Percentiles rank a stretch among this genome's conserved stretches.
These are phyloP conservation scores for Artibeus lituratus DNA, from an alignment of 2,797 vertebrate species.

Conservation along the genomic window DNA sequence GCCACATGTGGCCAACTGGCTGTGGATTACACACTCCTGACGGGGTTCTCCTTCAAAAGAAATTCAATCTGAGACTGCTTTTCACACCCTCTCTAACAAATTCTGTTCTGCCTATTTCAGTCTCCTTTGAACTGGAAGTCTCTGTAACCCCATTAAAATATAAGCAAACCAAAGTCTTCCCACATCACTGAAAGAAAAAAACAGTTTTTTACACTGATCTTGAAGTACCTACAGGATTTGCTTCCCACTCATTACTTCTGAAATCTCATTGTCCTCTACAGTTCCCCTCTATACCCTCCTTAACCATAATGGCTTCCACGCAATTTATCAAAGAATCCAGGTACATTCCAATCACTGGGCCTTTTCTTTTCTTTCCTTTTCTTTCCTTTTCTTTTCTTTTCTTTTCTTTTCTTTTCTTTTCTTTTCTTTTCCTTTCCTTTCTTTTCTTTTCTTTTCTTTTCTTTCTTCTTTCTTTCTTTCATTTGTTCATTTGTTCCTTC, in stretches of 20 bases:
- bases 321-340: background rate
- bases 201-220: background rate
- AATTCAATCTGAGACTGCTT: background rate
- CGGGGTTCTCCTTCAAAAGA: background rate
- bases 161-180: background rate
- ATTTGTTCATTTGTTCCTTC: too few relatives aligned
- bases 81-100: background rate
- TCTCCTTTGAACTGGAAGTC: background rate
- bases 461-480: fast-evolving
- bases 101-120: background rate
- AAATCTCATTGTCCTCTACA: background rate
- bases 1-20: too few relatives aligned
- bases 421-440: too few relatives aligned
- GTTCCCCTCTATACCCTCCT: fast-evolving
- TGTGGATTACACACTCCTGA: too few relatives aligned
- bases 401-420: fast-evolving
- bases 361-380: fast-evolving
- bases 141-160: background rate
- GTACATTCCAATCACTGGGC: too few relatives aligned
- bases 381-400: fast-evolving
- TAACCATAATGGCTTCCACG: background rate
- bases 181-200: background rate
- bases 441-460: fast-evolving
- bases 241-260: background rate
- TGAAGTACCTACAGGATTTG: background rate